These are phyloP conservation scores for Deladenus siricidicola DNA, from an alignment of 2,888 invertebrate genomes.

Conservation along the genomic window DNA sequence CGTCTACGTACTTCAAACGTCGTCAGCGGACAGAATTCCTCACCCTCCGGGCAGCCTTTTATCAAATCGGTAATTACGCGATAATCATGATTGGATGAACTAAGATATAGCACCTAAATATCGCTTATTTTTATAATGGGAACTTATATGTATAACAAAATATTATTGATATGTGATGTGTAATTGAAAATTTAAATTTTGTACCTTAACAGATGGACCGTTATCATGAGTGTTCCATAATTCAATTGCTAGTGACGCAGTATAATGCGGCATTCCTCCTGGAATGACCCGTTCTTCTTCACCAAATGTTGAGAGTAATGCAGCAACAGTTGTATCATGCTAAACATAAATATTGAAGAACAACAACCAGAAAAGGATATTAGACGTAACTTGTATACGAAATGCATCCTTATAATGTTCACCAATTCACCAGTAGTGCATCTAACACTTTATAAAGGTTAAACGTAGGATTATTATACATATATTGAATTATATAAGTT, in stretches of 20 bases:
- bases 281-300: slow-evolving; percentile 44
- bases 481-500: not conserved
- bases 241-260: slow-evolving; percentile 45
- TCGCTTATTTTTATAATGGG: no score
- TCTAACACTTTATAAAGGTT: no score
- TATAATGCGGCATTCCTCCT: slow-evolving; percentile 46
- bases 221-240: slow-evolving; percentile 37
- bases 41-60: slow-evolving; percentile 21
- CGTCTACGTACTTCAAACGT: slow-evolving; percentile 12
- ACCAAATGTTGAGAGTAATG: slow-evolving; percentile 45
- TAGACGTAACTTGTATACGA: not conserved
- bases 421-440: no score
- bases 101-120: slow-evolving; percentile 12
- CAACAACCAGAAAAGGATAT: not conserved
- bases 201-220: slow-evolving; percentile 34
- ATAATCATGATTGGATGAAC: slow-evolving; percentile 12
- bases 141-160: not conserved
- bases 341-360: not conserved
- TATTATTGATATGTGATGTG: not conserved
- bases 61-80: slow-evolving; percentile 19
- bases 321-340: slow-evolving; percentile 50
- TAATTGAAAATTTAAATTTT: not conserved
- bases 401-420: not conserved
- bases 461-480: not conserved
- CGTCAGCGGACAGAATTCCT: slow-evolving; percentile 24